phyloP scores from a whole-genome alignment of 2,797 vertebrate genomes.

The Alectoris magna region DNA sequence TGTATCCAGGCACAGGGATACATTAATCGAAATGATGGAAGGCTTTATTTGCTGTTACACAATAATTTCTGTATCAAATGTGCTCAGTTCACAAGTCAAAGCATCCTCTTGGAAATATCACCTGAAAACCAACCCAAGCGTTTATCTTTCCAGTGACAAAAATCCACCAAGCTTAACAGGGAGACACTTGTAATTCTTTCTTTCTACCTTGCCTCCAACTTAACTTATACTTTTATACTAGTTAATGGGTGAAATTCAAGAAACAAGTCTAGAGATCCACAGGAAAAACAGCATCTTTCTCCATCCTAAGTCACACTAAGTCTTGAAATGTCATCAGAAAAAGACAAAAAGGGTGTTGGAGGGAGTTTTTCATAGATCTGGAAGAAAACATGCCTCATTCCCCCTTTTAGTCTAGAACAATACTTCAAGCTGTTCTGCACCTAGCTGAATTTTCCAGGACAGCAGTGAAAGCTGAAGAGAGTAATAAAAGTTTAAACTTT shows the following conservation, averaged over 20 bases:
- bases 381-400: not conserved
- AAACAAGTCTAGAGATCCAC: not conserved
- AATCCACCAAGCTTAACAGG: not conserved
- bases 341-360: not conserved
- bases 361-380: not conserved
- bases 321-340: not conserved
- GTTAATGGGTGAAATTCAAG: not conserved
- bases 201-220: not conserved
- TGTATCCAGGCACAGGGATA: not conserved
- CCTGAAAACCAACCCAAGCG: not conserved
- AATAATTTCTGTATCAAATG: not conserved
- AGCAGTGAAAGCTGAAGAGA: not conserved
- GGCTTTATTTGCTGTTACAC: not conserved
- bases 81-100: not conserved
- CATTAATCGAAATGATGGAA: rapidly evolving
- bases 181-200: not conserved
- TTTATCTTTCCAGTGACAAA: not conserved
- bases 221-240: rapidly evolving
- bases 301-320: not conserved
- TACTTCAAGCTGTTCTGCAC: not conserved
- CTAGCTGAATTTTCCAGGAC: not conserved
- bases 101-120: not conserved
- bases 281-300: not conserved
- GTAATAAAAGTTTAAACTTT: not conserved
- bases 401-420: not conserved